Conservation (phyloP, 2,888 invertebrate species). For the Synergus laeviventris region DNA sequence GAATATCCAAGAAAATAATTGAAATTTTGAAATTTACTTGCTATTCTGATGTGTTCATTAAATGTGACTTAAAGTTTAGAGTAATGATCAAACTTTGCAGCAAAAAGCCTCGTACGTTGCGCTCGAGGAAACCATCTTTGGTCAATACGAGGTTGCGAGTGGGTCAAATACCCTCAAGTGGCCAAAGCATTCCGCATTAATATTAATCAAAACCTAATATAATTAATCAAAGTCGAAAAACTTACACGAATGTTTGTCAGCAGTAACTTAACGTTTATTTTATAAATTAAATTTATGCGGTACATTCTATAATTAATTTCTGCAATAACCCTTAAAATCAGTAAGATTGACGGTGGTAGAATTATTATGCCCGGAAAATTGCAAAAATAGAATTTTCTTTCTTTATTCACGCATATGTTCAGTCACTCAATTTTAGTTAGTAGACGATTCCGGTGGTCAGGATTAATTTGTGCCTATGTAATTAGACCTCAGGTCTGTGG, state of each 20-base stretch:
- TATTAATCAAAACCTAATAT: background rate
- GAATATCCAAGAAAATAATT: background rate
- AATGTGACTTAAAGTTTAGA: constrained; percentile 16
- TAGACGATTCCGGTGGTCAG: background rate
- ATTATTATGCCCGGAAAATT: too few relatives aligned
- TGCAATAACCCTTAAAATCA: too few relatives aligned
- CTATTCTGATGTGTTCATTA: too few relatives aligned
- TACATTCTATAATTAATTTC: too few relatives aligned
- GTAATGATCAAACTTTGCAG: constrained; percentile 51
- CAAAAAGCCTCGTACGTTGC: background rate
- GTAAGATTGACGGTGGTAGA: too few relatives aligned
- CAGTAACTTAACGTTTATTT: background rate
- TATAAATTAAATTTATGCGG: background rate
- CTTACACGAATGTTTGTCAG: background rate
- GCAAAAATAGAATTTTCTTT: background rate
- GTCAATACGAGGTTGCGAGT: constrained; percentile 62
- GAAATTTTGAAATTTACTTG: too few relatives aligned
- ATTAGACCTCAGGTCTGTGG: background rate
- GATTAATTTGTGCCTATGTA: background rate
- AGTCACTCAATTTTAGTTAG: background rate
- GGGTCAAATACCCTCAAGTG: constrained; percentile 67
- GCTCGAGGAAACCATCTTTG: constrained; percentile 55
- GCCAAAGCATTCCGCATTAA: constrained; percentile 49
- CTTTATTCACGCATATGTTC: background rate
- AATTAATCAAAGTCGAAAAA: background rate